Evolutionary conservation across 2,888 invertebrate species (phyloP).

Genomic region (Apotomis capreana): DNA sequence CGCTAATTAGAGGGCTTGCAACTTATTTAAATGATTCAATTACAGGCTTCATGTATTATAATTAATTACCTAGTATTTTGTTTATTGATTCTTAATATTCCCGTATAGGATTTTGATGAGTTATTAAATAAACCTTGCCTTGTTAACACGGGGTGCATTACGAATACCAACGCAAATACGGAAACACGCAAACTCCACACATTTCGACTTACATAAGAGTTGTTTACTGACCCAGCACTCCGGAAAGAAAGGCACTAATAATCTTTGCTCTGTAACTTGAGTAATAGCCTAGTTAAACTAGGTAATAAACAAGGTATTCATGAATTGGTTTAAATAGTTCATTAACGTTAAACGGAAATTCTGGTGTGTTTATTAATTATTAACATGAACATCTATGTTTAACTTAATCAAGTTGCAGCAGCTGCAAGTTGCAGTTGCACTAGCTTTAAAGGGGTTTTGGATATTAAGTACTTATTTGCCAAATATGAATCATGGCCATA

Average conservation of each 20-base stretch:
- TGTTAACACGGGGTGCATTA: slow-evolving; percentile 32
- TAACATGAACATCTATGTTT: no score
- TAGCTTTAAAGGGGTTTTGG: no score
- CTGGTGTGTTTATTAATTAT: neutral
- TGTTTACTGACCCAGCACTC: slow-evolving; percentile 34
- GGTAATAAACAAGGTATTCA: slow-evolving; percentile 12
- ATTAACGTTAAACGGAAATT: slow-evolving; percentile 1
- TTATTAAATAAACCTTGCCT: neutral
- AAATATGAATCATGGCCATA: no score
- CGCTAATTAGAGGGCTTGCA: no score
- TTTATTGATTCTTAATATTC: no score
- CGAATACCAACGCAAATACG: slow-evolving; percentile 27
- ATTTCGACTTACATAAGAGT: slow-evolving; percentile 26
- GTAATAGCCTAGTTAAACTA: slow-evolving; percentile 5
- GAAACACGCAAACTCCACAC: slow-evolving; percentile 34
- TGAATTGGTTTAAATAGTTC: neutral
- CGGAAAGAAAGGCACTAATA: slow-evolving; percentile 36
- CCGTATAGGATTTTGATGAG: neutral
- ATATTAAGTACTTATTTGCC: no score
- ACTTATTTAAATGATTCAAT: no score
- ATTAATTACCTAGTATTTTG: no score
- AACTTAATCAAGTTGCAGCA: no score
- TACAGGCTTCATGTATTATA: no score
- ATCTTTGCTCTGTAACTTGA: slow-evolving; percentile 5
- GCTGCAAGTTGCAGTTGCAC: no score